Base-by-base conservation (phyloP, 1,140 invertebrate genomes). In the Plodia interpunctella region DNA sequence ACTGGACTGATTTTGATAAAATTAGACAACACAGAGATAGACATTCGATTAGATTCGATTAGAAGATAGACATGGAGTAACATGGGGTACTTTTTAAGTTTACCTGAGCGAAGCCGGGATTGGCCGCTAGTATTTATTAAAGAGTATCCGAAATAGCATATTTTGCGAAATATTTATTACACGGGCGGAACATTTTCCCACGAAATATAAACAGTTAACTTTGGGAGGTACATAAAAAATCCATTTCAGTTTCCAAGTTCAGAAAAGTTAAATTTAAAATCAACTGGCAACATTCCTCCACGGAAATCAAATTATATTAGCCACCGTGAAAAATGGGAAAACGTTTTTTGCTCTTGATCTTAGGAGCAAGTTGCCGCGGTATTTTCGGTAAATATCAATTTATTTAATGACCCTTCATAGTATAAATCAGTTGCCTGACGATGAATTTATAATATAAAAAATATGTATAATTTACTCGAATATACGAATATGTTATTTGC, bases 261-360 rank as follows among this genome's bases (percentile, higher is more conserved):
- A 72, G 66, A 66, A 63, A 77, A 76, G 76, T 76, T 77, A 80
- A 81, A 80, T 80, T 82, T 78, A 74, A 81, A 82, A 82, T 82
- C 76, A 78, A 74, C 78, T 72, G 69, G 68, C 75, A 55, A 75
- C 72, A 79, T 74, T 74, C 77, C 74, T 78, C 72, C 67, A 69
- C 67, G 75, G 70, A 82, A 84, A 84, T 84, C 78, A 84, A 82
- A 84, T 84, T 84, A 84, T 80, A 75, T 76, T 76, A 66, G 72
- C 74, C 78, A 76, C 72, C 76, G 78, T 79, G 74, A 80, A 84
- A 84, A 84, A 80, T 80, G 74, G 59, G 68, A 73, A 80, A 80
- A 80, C 78, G 13, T 70, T 68, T 61, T 64, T 65, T 66, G 57
- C 70, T 76, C 78, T 82, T 81, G 78, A 83, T 84, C 78, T 74